These are phyloP conservation scores for Parthenolecanium corni DNA, from an alignment of 2,888 invertebrate species.

Conservation along the genomic window DNA sequence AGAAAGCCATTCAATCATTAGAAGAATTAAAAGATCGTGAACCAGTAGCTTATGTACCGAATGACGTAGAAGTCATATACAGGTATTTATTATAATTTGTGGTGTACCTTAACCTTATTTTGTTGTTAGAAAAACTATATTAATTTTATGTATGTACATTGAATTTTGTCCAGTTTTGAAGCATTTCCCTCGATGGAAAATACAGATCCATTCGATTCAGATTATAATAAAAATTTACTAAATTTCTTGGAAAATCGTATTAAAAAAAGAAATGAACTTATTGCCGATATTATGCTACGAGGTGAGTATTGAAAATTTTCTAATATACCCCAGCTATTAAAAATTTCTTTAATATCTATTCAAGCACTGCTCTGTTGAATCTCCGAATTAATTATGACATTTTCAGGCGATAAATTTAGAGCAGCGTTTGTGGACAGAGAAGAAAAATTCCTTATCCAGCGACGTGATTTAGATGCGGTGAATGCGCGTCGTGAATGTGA, in stretches of 20 bases:
- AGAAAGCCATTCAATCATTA: conserved; percentile 40
- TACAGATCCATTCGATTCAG: conserved; percentile 52
- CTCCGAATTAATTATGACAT: too few relatives aligned
- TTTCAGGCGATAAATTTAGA: conserved; percentile 45
- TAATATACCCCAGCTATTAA: not conserved
- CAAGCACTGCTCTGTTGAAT: too few relatives aligned
- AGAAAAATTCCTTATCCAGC: not conserved
- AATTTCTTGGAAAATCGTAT: conserved; percentile 55
- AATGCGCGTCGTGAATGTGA: conserved; percentile 58
- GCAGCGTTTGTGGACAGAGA: conserved; percentile 33
- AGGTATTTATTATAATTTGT: conserved; percentile 34
- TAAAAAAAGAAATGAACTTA: conserved; percentile 49
- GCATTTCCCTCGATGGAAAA: conserved; percentile 63
- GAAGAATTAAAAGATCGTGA: conserved; percentile 39
- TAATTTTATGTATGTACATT: not conserved
- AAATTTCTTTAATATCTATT: conserved; percentile 33
- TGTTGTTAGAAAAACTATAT: not conserved
- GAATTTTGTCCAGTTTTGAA: conserved; percentile 46
- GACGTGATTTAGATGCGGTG: conserved; percentile 53
- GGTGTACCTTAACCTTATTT: too few relatives aligned
- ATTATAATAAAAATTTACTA: conserved; percentile 53
- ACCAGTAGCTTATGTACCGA: conserved; percentile 42
- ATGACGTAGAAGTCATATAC: conserved; percentile 57
- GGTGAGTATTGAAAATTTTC: conserved; percentile 41
- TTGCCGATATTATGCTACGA: conserved; percentile 52